These are phyloP conservation scores for Aleiodes leptofemur DNA, from an alignment of 2,888 invertebrate genomes.

Conservation along the genomic window DNA sequence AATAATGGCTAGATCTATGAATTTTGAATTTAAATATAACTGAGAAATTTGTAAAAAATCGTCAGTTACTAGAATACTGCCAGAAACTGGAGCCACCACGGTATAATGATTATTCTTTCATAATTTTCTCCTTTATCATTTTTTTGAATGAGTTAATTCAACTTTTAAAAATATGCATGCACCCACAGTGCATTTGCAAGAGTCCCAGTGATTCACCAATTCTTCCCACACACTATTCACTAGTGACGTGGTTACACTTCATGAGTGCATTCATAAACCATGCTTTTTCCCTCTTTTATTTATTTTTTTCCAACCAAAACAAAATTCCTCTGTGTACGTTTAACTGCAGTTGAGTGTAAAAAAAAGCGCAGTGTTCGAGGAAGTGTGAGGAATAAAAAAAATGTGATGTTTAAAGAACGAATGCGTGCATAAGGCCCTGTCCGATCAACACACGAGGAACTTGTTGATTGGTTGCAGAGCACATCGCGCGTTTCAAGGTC, in stretches of 20 bases:
- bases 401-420: constrained; percentile 18
- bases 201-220: constrained; percentile 29
- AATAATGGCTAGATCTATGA: too few relatives aligned
- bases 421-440: constrained; percentile 14
- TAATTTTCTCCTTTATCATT: neutral
- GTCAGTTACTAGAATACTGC: too few relatives aligned
- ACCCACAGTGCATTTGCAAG: constrained; percentile 16
- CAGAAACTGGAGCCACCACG: too few relatives aligned
- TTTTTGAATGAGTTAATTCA: neutral
- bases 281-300: neutral
- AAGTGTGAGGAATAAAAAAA: neutral
- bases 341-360: neutral
- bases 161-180: constrained; percentile 10
- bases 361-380: neutral
- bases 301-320: too few relatives aligned
- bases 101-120: too few relatives aligned
- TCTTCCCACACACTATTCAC: constrained; percentile 23
- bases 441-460: constrained; percentile 47
- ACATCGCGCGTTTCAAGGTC: constrained; percentile 29
- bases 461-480: constrained; percentile 52
- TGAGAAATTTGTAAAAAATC: too few relatives aligned
- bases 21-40: too few relatives aligned
- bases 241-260: constrained; percentile 8
- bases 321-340: neutral
- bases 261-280: constrained; percentile 3